Evolutionary conservation across 2,797 vertebrate species (phyloP), one percentile per base, ranked within the genome.

Genomic region (Hafferia zeledoni): DNA sequence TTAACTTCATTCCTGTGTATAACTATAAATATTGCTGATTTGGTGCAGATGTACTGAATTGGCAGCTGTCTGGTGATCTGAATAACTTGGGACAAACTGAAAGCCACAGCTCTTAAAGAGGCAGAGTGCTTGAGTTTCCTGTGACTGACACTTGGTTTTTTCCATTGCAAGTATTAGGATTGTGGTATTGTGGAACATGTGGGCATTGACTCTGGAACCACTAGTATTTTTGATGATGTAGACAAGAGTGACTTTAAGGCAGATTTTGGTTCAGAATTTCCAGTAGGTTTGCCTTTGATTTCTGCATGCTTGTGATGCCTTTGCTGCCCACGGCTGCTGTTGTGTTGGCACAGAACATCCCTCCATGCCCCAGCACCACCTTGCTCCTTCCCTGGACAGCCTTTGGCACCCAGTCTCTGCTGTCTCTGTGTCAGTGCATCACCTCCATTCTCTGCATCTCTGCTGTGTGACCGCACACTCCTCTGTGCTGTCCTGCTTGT

Each of bases 191-290:
- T 97, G 97, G 97, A 98, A 74, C 97, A 96, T 65, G 95, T 95
- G 97, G 97, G 98, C 85, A 94, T 97, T 95, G 98, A 97, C 95
- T 97, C 97, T 68, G 98, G 97, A 96, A 67, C 97, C 6, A 2
- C 96, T 94, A 76, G 96, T 96, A 92, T 97, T 95, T 98, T 98
- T 97, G 98, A 98, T 91, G 98, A 98, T 90, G 96, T 97, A 97
- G 97, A 98, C 96, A 97, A 98, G 97, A 97, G 72, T 97, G 97
- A 98, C 95, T 98, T 97, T 95, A 98, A 98, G 95, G 93, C 97
- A 92, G 97, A 98, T 93, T 98, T 98, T 97, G 96, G 96, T 94
- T 98, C 97, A 56, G 97, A 98, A 89, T 98, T 98, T 97, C 97
- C 98, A 97, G 98, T 98, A 98, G 94, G 98, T 97, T 96, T 97